Evolutionary conservation across 2,888 invertebrate genomes (phyloP).

Genomic region (Micoletzkya japonica): DNA sequence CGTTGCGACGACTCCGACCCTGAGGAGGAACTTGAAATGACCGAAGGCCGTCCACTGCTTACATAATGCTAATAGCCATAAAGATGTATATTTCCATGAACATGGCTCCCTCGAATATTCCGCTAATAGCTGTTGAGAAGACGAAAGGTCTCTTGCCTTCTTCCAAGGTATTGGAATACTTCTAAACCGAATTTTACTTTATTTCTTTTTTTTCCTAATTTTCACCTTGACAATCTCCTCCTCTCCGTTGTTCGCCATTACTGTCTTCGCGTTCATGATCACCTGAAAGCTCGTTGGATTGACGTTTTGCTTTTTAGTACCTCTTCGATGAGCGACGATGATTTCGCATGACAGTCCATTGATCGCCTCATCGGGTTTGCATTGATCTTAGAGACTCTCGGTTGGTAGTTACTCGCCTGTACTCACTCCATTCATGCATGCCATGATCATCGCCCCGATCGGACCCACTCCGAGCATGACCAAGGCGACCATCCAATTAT

Average conservation of each 20-base stretch:
- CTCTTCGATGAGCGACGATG: slow-evolving; percentile 16
- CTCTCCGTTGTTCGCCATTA: slow-evolving; percentile 13
- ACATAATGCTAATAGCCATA: slow-evolving; percentile 11
- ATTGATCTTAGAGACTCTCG: not conserved
- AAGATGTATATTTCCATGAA: slow-evolving; percentile 22
- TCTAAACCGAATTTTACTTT: not conserved
- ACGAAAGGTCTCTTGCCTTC: not conserved
- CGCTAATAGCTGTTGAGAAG: slow-evolving; percentile 3
- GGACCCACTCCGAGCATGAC: slow-evolving; percentile 20
- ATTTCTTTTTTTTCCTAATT: not conserved
- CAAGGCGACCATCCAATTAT: slow-evolving; percentile 22
- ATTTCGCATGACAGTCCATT: slow-evolving; percentile 17
- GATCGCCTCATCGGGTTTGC: slow-evolving; percentile 12
- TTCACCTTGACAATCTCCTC: slow-evolving; percentile 22
- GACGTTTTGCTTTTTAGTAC: not conserved
- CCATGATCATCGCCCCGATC: slow-evolving; percentile 13
- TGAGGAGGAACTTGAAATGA: not conserved
- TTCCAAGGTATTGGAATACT: not conserved
- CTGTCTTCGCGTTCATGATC: slow-evolving; percentile 18
- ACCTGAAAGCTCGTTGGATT: not conserved
- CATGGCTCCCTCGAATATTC: slow-evolving; percentile 24
- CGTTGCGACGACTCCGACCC: slow-evolving; percentile 8
- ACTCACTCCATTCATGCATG: slow-evolving; percentile 6
- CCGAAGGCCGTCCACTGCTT: not conserved
- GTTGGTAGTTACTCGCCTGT: too few species aligned